These are phyloP conservation scores for Gallinago media DNA, from an alignment of 2,113 vertebrate genomes.

Conservation along the genomic window DNA sequence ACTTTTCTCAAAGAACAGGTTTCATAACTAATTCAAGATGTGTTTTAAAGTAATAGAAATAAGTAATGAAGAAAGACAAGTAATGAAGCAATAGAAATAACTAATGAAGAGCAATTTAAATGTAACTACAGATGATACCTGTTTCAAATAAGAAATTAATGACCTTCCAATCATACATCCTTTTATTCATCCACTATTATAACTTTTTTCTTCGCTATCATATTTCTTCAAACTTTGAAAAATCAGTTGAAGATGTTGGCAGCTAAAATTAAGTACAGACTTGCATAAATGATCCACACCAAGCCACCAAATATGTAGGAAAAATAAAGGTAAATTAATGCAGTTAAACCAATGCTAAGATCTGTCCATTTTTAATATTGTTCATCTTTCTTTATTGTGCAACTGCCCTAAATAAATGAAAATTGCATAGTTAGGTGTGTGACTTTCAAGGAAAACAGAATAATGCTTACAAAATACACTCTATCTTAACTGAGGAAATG, in stretches of 20 bases:
- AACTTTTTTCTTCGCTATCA: neutral
- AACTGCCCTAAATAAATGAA: neutral
- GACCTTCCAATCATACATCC: neutral
- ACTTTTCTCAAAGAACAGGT: neutral
- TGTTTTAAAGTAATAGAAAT: neutral
- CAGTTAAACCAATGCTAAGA: neutral
- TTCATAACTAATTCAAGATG: slow-evolving; percentile 11
- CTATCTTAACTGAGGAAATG: neutral
- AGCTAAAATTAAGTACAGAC: neutral
- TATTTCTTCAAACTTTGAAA: neutral
- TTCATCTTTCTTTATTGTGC: neutral
- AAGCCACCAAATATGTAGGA: neutral
- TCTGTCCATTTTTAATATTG: neutral
- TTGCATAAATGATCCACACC: neutral
- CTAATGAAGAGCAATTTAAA: neutral
- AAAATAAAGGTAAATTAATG: neutral
- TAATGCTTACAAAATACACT: neutral
- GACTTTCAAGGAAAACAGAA: neutral
- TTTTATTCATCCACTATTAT: neutral
- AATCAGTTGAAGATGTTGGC: neutral
- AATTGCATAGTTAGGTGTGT: neutral
- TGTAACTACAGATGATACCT: neutral
- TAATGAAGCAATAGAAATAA: neutral
- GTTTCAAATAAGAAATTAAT: neutral
- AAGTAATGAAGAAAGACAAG: neutral